Evolutionary conservation across 2,797 vertebrate species (phyloP).

Genomic region (Sternarchorhynchus goeldii): DNA sequence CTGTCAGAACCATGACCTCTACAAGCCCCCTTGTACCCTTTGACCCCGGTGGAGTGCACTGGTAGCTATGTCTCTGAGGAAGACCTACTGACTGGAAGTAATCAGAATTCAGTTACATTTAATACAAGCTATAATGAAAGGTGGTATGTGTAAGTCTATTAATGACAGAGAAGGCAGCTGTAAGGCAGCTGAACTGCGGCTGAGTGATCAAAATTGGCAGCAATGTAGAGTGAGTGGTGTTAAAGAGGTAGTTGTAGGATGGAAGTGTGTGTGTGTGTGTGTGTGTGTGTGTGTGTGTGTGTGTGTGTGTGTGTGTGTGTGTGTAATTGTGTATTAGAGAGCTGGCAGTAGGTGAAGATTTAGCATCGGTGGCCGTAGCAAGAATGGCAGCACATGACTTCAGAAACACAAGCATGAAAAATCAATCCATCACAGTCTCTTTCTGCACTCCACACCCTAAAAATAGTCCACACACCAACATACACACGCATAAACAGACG

Average conservation of each 20-base stretch:
- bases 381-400: conserved; percentile 51
- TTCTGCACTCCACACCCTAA: conserved; percentile 47
- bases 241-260: not conserved
- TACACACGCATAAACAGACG: conserved; percentile 28
- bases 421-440: conserved; percentile 58
- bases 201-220: not conserved
- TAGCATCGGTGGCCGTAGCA: conserved; percentile 29
- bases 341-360: conserved; percentile 27
- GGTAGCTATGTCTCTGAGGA: no score
- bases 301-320: conserved; percentile 40
- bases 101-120: no score
- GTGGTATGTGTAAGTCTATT: no score
- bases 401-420: conserved; percentile 58
- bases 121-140: no score
- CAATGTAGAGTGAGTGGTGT: not conserved
- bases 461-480: conserved; percentile 51
- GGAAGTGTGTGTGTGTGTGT: conserved; percentile 19
- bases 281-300: conserved; percentile 47
- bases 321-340: conserved; percentile 6
- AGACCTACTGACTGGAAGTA: no score
- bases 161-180: no score
- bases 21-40: no score
- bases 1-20: no score
- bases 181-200: no score
- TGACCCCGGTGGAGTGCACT: no score